These are phyloP conservation scores for Zosterops lateralis DNA, from an alignment of 2,113 vertebrate species.

Conservation along the genomic window DNA sequence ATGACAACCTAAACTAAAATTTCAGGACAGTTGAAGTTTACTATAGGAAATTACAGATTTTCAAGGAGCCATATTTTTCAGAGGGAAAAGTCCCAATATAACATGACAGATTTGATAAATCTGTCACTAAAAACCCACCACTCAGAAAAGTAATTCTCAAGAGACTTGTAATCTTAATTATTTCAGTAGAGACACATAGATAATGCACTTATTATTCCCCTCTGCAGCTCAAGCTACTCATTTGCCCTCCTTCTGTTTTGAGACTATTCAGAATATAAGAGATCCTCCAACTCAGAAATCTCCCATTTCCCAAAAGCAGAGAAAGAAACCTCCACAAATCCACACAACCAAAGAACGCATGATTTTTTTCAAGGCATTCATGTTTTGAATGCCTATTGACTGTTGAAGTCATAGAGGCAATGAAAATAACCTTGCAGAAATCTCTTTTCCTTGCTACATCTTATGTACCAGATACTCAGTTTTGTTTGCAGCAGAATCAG, in stretches of 20 bases:
- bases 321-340: background rate
- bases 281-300: background rate
- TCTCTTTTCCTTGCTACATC: background rate
- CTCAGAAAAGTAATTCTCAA: background rate
- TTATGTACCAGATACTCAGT: background rate
- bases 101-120: background rate
- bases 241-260: background rate
- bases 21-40: background rate
- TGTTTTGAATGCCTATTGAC: background rate
- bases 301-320: background rate
- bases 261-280: background rate
- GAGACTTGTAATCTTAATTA: background rate
- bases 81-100: background rate
- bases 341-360: rapidly evolving
- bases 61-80: background rate
- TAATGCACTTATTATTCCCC: background rate
- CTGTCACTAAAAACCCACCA: background rate
- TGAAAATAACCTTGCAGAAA: background rate
- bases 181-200: background rate
- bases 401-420: background rate
- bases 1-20: background rate
- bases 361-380: background rate
- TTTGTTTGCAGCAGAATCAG: background rate
- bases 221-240: background rate
- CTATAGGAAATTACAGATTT: background rate